These are phyloP conservation scores for Dusona sp. DNA, from an alignment of 2,888 invertebrate species.

Conservation along the genomic window DNA sequence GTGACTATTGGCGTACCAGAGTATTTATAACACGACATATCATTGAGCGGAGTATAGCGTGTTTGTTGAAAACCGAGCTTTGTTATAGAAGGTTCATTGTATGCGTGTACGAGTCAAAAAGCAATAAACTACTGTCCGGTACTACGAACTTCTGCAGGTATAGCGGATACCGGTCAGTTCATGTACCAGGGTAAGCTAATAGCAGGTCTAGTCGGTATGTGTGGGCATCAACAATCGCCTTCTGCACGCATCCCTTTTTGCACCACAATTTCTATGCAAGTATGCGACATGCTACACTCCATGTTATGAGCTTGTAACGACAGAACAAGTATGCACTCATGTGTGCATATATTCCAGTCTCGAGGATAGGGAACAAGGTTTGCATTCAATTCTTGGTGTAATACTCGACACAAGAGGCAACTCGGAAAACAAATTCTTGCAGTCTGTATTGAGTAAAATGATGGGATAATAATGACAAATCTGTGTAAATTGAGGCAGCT, in stretches of 20 bases:
- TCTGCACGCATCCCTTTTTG: conserved; percentile 69
- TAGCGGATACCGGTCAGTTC: conserved; percentile 26
- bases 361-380: conserved; percentile 31
- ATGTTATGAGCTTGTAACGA: conserved; percentile 62
- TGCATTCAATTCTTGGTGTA: conserved; percentile 21
- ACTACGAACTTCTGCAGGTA: conserved; percentile 18
- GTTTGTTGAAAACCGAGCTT: conserved; percentile 28
- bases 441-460: conserved; percentile 2
- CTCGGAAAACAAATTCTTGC: conserved; percentile 1
- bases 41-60: conserved; percentile 48
- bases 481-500: neutral
- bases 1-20: conserved; percentile 12
- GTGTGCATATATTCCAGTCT: conserved; percentile 28
- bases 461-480: neutral
- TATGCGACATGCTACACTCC: conserved; percentile 63
- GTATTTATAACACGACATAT: conserved; percentile 38
- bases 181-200: conserved; percentile 15
- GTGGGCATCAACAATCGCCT: conserved; percentile 27
- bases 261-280: conserved; percentile 61
- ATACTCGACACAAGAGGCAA: conserved; percentile 13
- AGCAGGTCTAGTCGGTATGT: neutral
- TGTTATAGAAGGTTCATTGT: neutral
- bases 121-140: conserved; percentile 33
- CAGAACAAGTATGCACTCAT: conserved; percentile 29
- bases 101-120: conserved; percentile 38